Percentiles rank a stretch among this genome's conserved stretches.
These are phyloP conservation scores for Muricea muricata DNA, from an alignment of 92 coral and sea anemone species.

Conservation along the genomic window DNA sequence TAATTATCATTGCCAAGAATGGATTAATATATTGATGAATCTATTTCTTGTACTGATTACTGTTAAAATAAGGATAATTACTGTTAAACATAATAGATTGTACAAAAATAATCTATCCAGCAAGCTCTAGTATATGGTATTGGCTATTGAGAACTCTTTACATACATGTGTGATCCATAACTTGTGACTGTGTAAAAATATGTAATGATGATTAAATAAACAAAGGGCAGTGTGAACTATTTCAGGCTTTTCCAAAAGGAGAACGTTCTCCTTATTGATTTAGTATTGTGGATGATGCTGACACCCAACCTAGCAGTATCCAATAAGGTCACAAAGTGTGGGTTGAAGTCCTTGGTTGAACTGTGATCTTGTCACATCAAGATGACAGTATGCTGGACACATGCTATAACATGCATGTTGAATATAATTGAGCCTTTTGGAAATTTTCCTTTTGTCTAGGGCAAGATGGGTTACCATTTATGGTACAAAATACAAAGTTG, in stretches of 20 bases:
- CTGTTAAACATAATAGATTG: not conserved
- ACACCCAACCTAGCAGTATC: not conserved
- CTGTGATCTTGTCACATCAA: not conserved
- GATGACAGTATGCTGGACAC: not conserved
- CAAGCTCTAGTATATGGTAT: not conserved
- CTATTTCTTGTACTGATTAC: not conserved
- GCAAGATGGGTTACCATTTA: conserved; percentile 60
- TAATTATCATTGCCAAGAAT: not conserved
- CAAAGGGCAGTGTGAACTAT: not conserved
- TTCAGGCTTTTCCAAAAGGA: not conserved
- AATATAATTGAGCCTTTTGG: not conserved
- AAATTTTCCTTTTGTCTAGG: conserved; percentile 44
- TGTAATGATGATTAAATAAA: not conserved
- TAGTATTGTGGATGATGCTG: not conserved
- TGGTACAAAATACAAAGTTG: conserved; percentile 70
- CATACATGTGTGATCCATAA: not conserved
- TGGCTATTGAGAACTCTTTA: not conserved
- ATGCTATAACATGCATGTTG: not conserved
- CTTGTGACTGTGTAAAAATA: not conserved
- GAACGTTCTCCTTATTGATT: not conserved
- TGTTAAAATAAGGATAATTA: not conserved
- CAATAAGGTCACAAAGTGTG: not conserved
- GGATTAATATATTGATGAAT: too few species aligned
- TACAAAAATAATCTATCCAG: not conserved
- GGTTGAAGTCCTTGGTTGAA: too few species aligned